Base-by-base conservation (phyloP, 2,113 vertebrate species). In the Menura novaehollandiae region DNA sequence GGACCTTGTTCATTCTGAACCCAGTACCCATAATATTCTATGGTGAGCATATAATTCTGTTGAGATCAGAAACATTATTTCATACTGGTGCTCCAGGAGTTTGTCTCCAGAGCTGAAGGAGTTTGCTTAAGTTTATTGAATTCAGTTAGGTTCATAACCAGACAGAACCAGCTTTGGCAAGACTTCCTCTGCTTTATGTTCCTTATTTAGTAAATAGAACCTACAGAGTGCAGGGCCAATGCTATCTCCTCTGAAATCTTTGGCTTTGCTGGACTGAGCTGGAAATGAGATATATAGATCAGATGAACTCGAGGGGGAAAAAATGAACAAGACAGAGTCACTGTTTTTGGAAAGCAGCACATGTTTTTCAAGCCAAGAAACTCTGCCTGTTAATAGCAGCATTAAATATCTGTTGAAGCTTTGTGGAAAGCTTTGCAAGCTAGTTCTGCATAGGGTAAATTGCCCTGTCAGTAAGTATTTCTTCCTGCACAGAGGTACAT, bases 161-260 rank as follows among this genome's bases (percentile, higher is more conserved):
- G 62, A 43, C 12, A 85, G 46, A 93, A 35, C 3, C 0, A 7
- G 33, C 41, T 85, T 75, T 91, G 82, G 55, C 51, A 89, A 77
- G 67, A 33, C 24, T 78, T 89, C 16, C 35, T 73, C 22, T 90
- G 33, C 44, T 33, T 56, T 86, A 63, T 86, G 51, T 49, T 97
- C 93, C 93, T 93, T 96, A 93, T 95, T 96, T 96, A 94, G 88
- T 75, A 96, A 91, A 88, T 37, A 93, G 56, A 94, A 91, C 76
- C 88, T 93, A 39, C 55, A 90, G 66, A 86, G 39, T 60, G 33
- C 3, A 1, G 30, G 33, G 30, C 49, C 67, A 20, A 28, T 81
- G 11, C 11, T 80, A 94, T 94, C 91, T 92, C 23, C 69, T 81
- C 64, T 84, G 64, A 86, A 90, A 96, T 95, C 95, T 88, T 86